Evolutionary conservation across 2,888 invertebrate genomes (phyloP).

Genomic region (Plusia festucae): DNA sequence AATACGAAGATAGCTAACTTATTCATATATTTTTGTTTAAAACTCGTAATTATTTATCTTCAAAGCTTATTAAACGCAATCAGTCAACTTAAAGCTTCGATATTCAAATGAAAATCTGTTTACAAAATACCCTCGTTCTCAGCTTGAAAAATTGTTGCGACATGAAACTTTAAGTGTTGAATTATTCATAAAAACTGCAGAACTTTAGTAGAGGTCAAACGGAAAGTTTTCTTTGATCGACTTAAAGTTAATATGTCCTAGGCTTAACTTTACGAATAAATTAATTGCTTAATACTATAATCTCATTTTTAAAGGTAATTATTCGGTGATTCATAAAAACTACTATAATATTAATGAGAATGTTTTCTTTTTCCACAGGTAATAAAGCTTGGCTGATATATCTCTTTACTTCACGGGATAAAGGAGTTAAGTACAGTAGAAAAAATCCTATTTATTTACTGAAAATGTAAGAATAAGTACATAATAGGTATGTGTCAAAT

Average conservation of each 20-base stretch:
- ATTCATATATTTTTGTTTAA: not conserved
- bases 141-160: slow-evolving; percentile 44
- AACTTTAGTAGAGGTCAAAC: slow-evolving; percentile 53
- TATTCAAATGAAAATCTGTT: slow-evolving; percentile 36
- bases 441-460: not conserved
- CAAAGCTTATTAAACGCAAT: slow-evolving; percentile 6
- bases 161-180: slow-evolving; percentile 46
- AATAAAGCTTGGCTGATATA: slow-evolving; percentile 22
- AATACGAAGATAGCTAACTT: not conserved
- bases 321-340: not conserved
- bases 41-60: not conserved
- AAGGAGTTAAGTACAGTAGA: slow-evolving; percentile 15
- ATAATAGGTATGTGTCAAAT: too few relatives aligned
- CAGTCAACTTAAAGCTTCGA: slow-evolving; percentile 5
- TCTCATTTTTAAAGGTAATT: not conserved
- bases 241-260: slow-evolving; percentile 25
- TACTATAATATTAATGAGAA: slow-evolving; percentile 6
- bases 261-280: slow-evolving; percentile 26
- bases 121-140: slow-evolving; percentile 43
- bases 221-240: slow-evolving; percentile 31
- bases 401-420: slow-evolving; percentile 4
- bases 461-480: too few relatives aligned
- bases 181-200: slow-evolving; percentile 54
- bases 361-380: slow-evolving; percentile 35
- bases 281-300: slow-evolving; percentile 19